A percentile compares a stretch with the other conserved stretches of the same genome.
These are phyloP conservation scores for Trichacis sp. DNA, from an alignment of 2,888 invertebrate species.

Conservation along the genomic window DNA sequence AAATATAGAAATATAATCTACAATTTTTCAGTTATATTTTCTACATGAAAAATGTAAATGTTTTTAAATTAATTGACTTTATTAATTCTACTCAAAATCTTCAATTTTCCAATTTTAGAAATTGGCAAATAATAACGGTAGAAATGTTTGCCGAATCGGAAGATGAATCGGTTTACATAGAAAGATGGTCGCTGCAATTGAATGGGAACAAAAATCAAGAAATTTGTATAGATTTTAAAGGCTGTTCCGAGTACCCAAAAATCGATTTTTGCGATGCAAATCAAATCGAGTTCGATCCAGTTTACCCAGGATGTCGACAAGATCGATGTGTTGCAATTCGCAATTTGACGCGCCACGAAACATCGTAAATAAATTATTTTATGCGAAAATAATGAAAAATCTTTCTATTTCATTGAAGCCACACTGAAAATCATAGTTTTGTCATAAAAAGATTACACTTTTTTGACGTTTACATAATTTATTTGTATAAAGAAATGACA, in stretches of 20 bases:
- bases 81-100: too few relatives aligned
- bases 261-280: conserved; percentile 60
- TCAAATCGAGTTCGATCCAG: conserved; percentile 59
- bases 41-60: too few relatives aligned
- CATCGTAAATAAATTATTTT: too few relatives aligned
- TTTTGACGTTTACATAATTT: too few relatives aligned
- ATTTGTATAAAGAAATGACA: too few relatives aligned
- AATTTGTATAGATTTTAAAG: conserved; percentile 64
- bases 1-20: too few relatives aligned
- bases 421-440: too few relatives aligned
- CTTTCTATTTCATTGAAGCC: too few relatives aligned
- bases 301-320: conserved; percentile 63
- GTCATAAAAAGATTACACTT: too few relatives aligned
- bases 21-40: too few relatives aligned
- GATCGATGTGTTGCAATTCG: conserved; percentile 56
- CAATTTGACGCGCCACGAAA: conserved; percentile 65
- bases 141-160: conserved; percentile 59
- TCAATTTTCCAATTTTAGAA: conserved; percentile 39
- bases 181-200: conserved; percentile 68
- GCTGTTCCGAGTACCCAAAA: conserved; percentile 63
- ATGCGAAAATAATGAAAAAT: too few relatives aligned
- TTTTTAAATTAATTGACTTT: too few relatives aligned
- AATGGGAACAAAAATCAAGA: conserved; percentile 64
- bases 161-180: conserved; percentile 60
- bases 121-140: conserved; percentile 65